Evolutionary conservation across 2,113 vertebrate genomes (phyloP).

Genomic region (Micromys minutus): DNA sequence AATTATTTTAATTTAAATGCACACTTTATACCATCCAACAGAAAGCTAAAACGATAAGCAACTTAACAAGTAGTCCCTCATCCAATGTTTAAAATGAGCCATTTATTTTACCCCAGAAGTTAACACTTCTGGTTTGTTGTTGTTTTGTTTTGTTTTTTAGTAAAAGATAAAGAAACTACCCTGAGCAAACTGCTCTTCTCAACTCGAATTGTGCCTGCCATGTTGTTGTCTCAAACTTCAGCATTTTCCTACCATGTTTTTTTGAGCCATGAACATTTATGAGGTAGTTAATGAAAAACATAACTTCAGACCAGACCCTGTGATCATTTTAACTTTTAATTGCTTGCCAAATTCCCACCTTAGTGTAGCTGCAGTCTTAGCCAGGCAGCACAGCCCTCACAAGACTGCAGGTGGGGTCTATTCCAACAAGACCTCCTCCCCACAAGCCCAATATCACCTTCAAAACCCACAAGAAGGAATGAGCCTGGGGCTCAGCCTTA

Average conservation of each 20-base stretch:
- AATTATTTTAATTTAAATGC: neutral
- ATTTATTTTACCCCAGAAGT: neutral
- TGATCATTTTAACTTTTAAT: neutral
- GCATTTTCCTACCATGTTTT: slow-evolving; percentile 43
- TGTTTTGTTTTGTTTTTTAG: neutral
- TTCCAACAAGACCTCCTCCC: neutral
- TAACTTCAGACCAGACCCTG: neutral
- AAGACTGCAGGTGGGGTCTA: neutral
- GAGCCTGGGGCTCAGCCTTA: neutral
- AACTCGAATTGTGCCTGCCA: slow-evolving; percentile 20
- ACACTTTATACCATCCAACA: neutral
- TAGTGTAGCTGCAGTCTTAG: neutral
- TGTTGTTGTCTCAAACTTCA: slow-evolving; percentile 38
- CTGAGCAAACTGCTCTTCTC: slow-evolving; percentile 34
- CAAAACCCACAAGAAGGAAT: neutral
- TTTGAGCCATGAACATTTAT: slow-evolving; percentile 33
- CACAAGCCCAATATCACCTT: neutral
- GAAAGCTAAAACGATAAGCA: slow-evolving; percentile 36
- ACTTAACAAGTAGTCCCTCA: neutral
- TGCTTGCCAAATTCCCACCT: neutral
- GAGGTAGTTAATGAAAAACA: slow-evolving; percentile 41
- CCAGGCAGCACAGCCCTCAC: neutral
- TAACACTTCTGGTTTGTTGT: too few species aligned
- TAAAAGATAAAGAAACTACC: slow-evolving; percentile 15
- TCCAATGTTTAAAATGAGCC: slow-evolving; percentile 40